Evolutionary conservation across 2,797 vertebrate species (phyloP), one percentile per base, ranked within the genome.

Genomic region (Pseudotriccus pelzelni): DNA sequence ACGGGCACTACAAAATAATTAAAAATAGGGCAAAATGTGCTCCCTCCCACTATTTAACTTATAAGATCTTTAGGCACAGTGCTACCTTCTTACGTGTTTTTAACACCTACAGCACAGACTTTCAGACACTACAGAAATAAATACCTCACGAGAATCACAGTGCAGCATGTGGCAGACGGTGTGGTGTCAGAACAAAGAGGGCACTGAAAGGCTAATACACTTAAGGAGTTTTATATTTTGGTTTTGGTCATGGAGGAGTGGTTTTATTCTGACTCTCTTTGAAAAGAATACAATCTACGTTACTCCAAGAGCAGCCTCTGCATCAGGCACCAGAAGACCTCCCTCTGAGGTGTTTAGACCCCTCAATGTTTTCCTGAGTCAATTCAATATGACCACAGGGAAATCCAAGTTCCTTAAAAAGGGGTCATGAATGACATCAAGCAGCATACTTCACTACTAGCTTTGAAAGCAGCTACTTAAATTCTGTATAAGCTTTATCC

Each of bases 401-500:
- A 95, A 91, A 93, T 69, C 46, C 15, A 68, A 68, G n/a, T 50
- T 88, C 46, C 27, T 53, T 75, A 44, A 58, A 78, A 20, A 87
- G 36, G 50, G 52, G 44, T 39, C 52, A 59, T 39, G 79, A 94
- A 87, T 64, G 70, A 68, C 37, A 89, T 56, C 75, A 85, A 93
- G 87, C 22, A 77, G 39, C 13, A 59, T n/a, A 87, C 14, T 76
- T 88, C 43, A 49, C 30, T 73, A 75, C 32, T 28, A 58, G 36
- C 37, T 85, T 83, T 93, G 58, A 95, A 94, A 87, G 60, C 43
- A 87, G 43, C 18, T 89, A 47, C 68, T 94, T 80, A 50, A 94
- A 81, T 62, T 67, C 66, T 50, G 8, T 27, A 46, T 30, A 43
- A 19, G 20, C 14, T 93, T 91, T 81, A 74, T 49, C 49, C 20